Evolutionary conservation across 2,888 invertebrate species (phyloP).

Genomic region (Aphidoletes aphidimyza): DNA sequence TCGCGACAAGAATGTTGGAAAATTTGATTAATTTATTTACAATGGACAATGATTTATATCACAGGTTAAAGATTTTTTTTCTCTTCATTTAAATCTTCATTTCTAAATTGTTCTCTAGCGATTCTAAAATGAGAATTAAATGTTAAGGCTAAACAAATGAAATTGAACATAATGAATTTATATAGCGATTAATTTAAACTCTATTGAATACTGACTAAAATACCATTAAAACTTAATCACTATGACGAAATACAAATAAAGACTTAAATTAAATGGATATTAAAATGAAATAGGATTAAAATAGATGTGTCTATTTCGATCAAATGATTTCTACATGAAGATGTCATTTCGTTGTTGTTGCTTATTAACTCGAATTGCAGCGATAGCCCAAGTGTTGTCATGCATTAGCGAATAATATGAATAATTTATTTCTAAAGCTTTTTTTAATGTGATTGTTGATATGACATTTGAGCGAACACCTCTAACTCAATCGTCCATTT

Average conservation of each 20-base stretch:
- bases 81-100: not conserved
- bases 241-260: not conserved
- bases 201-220: not conserved
- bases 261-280: not conserved
- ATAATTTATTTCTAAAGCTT: not conserved
- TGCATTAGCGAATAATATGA: not conserved
- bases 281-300: slow-evolving; percentile 15
- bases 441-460: no score
- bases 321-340: not conserved
- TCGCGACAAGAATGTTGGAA: not conserved
- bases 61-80: not conserved
- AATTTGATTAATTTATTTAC: not conserved
- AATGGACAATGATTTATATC: slow-evolving; percentile 35
- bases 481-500: not conserved
- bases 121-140: not conserved
- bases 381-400: not conserved
- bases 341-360: not conserved
- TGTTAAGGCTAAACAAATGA: not conserved
- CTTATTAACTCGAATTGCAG: not conserved
- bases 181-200: no score
- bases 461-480: not conserved
- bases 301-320: not conserved
- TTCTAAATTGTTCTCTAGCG: not conserved
- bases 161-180: not conserved
- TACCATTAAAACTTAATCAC: not conserved